Evolutionary conservation across 2,113 vertebrate species (phyloP), one percentile per base, ranked within the genome.

Genomic region (Neolamprologus caudopunctatus): DNA sequence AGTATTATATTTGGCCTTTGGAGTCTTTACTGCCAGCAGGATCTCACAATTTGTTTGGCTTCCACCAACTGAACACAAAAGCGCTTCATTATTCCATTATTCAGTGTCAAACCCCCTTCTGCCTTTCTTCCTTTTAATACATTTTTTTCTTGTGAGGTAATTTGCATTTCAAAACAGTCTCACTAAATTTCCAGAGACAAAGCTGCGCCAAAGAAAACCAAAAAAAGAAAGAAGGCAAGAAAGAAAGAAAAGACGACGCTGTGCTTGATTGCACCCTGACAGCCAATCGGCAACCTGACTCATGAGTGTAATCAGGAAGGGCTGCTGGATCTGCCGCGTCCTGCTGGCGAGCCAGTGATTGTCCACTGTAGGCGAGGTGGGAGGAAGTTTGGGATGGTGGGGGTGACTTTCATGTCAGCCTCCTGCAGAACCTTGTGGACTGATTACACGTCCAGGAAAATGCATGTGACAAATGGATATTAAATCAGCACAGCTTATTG

Each of bases 401-500:
- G 35, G 50, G 21, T 17, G 31, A 47, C 78, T 13, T 21, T 96
- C 94, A 94, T 92, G 92, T 89, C 85, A 78, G 91, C 89, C 85
- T 87, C 85, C 66, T 9, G 24, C 87, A 81, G 88, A 88, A 90
- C 90, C 91, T 91, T 91, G 90, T 81, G 89, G 91, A 94, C 94
- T 96, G 95, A 96, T 96, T 96, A 92, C 91, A 92, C 7, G 42
- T 92, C 93, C 80, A 63, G 71, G 85, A 84, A 94, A 95, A 94
- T 93, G 91, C 94, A 94, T 89, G 94, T 61, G 31, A 92, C 92
- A 92, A 93, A 95, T 86, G 47, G 87, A 95, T 91, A 95, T 96
- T 95, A 95, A 95, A 96, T 95, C 95, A 96, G 87, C 81, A 57
- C 81, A 83, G 91, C 89, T 94, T 94, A 95, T 94, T 95, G 92